Percentiles rank a stretch among this genome's conserved stretches.
Evolutionary conservation across 2,113 vertebrate species (phyloP).

Genomic region (Hystrix brachyura): DNA sequence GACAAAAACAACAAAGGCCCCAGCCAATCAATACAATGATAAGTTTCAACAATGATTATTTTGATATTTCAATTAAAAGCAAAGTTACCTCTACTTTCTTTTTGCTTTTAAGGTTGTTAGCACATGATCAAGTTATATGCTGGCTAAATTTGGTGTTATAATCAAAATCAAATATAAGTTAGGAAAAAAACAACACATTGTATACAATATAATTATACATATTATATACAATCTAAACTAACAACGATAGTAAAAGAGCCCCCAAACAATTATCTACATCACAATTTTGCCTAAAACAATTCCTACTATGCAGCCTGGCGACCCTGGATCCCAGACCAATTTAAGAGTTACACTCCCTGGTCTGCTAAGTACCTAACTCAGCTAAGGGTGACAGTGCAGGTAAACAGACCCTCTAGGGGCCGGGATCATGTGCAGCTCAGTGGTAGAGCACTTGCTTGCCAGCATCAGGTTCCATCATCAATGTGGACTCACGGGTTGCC

Average conservation of each 20-base stretch:
- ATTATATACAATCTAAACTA: conserved; percentile 28
- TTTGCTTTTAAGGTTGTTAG: conserved; percentile 22
- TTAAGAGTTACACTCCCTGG: neutral
- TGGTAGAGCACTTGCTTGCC: neutral
- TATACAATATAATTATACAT: conserved; percentile 10
- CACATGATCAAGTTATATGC: neutral
- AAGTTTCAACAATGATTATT: conserved; percentile 38
- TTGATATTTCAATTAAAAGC: conserved; percentile 42
- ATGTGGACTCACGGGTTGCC: neutral
- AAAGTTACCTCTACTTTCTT: neutral
- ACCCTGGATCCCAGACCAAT: neutral
- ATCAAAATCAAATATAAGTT: conserved; percentile 60
- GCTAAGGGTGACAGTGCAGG: conserved; percentile 32
- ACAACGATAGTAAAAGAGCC: conserved; percentile 46
- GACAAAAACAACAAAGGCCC: neutral
- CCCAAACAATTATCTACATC: neutral
- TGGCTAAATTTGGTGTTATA: conserved; percentile 28
- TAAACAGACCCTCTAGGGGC: neutral
- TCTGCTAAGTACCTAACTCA: neutral
- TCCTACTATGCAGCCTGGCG: neutral
- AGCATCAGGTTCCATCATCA: neutral
- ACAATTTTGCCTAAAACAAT: conserved; percentile 30
- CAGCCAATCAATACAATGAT: neutral
- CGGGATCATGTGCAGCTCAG: neutral
- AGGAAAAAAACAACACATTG: neutral